Evolutionary conservation across 2,888 invertebrate genomes (phyloP).

Genomic region (Noctua comes): DNA sequence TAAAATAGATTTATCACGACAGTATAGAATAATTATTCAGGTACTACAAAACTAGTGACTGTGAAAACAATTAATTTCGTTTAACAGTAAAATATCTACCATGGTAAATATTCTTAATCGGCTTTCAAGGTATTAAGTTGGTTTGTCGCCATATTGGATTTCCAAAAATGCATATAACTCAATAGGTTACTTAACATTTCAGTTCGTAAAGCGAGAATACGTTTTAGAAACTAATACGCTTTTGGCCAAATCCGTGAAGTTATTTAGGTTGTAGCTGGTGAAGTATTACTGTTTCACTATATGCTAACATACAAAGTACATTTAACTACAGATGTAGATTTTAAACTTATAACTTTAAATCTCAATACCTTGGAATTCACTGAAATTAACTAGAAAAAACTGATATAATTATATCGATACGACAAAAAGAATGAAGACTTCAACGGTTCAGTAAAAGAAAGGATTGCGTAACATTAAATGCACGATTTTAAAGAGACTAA

Average conservation of each 20-base stretch:
- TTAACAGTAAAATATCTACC: conserved; percentile 23
- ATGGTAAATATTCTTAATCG: conserved; percentile 37
- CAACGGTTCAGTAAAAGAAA: not conserved
- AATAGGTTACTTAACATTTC: conserved; percentile 46
- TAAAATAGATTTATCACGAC: conserved; percentile 21
- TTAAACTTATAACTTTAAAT: not conserved
- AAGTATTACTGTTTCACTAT: conserved; percentile 7
- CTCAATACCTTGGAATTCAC: not conserved
- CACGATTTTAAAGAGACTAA: not conserved
- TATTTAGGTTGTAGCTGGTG: conserved; percentile 57
- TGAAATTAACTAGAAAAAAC: not conserved
- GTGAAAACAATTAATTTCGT: conserved; percentile 44
- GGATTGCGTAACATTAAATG: not conserved
- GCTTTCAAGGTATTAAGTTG: conserved; percentile 39
- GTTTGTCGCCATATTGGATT: conserved; percentile 49
- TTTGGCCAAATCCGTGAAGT: conserved; percentile 56
- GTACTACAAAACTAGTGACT: conserved; percentile 1
- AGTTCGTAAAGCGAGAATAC: conserved; percentile 48
- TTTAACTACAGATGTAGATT: not conserved
- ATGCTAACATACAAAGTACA: not conserved
- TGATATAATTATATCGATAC: not conserved
- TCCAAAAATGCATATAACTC: conserved; percentile 51
- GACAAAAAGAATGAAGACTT: not conserved
- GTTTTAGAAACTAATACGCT: conserved; percentile 44
- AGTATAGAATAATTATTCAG: conserved; percentile 28